Percentiles rank a stretch among this genome's conserved stretches.
Conservation (phyloP, 2,797 vertebrate species). For the Sebastes diploproa region DNA sequence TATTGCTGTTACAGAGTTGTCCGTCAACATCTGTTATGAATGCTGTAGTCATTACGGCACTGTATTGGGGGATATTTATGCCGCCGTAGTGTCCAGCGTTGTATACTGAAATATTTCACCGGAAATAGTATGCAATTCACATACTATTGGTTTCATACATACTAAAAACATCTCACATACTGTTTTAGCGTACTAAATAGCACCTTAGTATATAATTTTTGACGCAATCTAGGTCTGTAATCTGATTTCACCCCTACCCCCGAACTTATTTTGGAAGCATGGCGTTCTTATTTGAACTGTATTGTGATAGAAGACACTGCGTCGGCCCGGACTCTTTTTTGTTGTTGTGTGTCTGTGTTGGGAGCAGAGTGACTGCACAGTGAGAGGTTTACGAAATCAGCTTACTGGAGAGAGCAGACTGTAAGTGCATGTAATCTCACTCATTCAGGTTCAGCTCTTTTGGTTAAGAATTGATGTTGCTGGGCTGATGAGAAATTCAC, state of each 20-base stretch:
- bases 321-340: background rate
- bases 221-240: background rate
- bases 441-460: background rate
- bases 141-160: too few species aligned
- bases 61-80: too few species aligned
- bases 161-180: too few species aligned
- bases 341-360: background rate
- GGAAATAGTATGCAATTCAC: too few species aligned
- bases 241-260: background rate
- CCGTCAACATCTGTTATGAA: too few species aligned
- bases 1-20: too few species aligned
- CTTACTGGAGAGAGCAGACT: background rate
- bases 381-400: background rate
- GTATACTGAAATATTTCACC: too few species aligned
- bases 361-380: background rate
- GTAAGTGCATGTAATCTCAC: background rate
- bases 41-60: too few species aligned
- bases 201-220: too few species aligned
- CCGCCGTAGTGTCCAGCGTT: too few species aligned
- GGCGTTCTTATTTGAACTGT: background rate
- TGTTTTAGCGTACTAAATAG: too few species aligned
- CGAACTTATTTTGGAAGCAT: background rate
- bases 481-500: constrained; percentile 59
- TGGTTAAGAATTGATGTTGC: background rate
- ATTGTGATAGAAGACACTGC: background rate